Conservation (phyloP, 2,113 vertebrate genomes). For the cattle (Bos taurus) region DNA sequence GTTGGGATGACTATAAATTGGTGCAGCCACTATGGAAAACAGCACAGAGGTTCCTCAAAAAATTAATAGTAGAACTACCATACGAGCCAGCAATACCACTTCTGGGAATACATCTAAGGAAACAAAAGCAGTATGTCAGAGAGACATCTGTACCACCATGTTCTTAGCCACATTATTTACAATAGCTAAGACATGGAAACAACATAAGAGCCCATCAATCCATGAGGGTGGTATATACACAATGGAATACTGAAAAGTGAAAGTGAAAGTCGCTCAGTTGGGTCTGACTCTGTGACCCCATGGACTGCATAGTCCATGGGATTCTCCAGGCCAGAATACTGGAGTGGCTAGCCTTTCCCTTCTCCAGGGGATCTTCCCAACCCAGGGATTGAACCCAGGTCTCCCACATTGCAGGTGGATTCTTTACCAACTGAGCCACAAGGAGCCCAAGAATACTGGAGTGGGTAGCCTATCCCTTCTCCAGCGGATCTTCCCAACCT, state of each 20-base stretch:
- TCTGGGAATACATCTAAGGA: background rate
- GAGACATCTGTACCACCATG: background rate
- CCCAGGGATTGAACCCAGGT: background rate
- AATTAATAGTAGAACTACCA: background rate
- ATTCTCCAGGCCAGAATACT: background rate
- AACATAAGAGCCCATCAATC: background rate
- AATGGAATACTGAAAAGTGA: background rate
- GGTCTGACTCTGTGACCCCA: background rate
- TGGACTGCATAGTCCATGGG: background rate
- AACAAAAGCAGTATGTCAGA: background rate
- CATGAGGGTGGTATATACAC: background rate
- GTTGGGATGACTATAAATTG: background rate
- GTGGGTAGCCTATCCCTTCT: background rate
- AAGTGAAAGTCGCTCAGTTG: background rate
- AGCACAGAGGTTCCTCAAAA: background rate
- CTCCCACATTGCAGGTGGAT: fast-evolving
- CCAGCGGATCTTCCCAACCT: background rate
- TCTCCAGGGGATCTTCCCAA: background rate
- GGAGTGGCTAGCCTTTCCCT: background rate
- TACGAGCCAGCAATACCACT: background rate
- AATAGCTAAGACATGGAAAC: background rate
- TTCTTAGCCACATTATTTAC: background rate
- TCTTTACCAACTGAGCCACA: background rate
- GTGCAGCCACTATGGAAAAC: background rate
- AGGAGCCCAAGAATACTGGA: background rate